Base-by-base conservation (phyloP, 2,797 vertebrate genomes). In the Brotula barbata region DNA sequence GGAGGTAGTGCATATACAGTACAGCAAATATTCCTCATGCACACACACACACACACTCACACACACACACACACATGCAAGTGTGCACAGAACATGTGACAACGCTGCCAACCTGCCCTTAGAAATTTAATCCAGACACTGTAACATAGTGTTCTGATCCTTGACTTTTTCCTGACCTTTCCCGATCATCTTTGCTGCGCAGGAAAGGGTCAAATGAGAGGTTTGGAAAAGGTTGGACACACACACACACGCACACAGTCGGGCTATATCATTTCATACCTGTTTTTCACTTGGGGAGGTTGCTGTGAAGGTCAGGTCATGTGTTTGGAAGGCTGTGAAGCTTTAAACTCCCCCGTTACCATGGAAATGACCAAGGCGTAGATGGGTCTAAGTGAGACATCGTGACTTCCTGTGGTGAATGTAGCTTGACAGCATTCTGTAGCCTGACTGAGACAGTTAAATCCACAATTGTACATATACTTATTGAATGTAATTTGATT, bases 81-180 rank as follows among this genome's bases (percentile, higher is more conserved):
- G 40, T 34, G 49, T 40, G 11, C 10, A 13, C 10, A 31, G 36
- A 71, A 22, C 79, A 85, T 82, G 74, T 85, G 75, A 79, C 75
- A 78, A 57, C 67, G 74, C 78, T 71, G 41, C 77, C 53, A 82
- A 82, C 61, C 77, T 81, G 69, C 77, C 74, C 58, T 78, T 63
- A 78, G 87, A 88, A 87, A 90, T 82, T 34, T 55, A 80, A 88
- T 74, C 83, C 64, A 69, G 77, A 73, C 42, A 42, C 45, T 70
- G 62, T 37, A 46, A 72, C 64, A 71, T 58, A 64, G 57, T 49
- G 61, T 20, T 3, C 66, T 83, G 85, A 85, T 81, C 78, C 71
- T 71, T 77, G 74, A 91, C 85, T 82, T 89, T 90, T 87, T n/a
- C 3, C 1, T 59, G 60, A 87, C 82, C 88, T 87, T 85, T 89